phyloP scores from a whole-genome alignment of 2,888 invertebrate species.

The Busseola fusca region DNA sequence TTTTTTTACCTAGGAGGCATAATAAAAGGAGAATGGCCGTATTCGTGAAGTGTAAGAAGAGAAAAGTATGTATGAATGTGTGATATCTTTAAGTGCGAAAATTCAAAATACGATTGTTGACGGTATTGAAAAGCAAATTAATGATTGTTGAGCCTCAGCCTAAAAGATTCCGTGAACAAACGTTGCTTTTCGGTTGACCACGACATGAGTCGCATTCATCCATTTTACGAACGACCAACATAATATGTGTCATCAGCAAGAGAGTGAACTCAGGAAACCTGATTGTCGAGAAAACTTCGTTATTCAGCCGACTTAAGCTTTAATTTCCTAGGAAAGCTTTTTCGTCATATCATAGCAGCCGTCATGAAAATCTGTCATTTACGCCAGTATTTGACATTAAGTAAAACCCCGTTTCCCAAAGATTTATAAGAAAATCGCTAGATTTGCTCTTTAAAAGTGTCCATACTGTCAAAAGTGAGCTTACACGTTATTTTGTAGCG shows the following conservation, averaged over 20 bases:
- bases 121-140: not conserved
- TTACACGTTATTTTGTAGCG: not conserved
- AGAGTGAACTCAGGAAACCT: not conserved
- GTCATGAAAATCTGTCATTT: not conserved
- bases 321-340: not conserved
- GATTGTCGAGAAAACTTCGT: not conserved
- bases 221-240: not conserved
- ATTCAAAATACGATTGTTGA: not conserved
- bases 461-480: not conserved
- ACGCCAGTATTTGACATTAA: not conserved
- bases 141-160: not conserved
- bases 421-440: not conserved
- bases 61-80: slow-evolving; percentile 16
- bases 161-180: not conserved
- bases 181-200: not conserved
- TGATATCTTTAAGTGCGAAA: slow-evolving; percentile 23
- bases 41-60: not conserved
- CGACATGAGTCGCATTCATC: not conserved
- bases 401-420: not conserved
- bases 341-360: not conserved
- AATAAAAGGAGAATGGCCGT: slow-evolving; percentile 3
- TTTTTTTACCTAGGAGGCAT: slow-evolving; percentile 2
- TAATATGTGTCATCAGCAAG: not conserved
- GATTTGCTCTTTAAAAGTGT: not conserved
- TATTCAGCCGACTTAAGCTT: not conserved